Conservation (phyloP, 2,797 vertebrate genomes). For the Merluccius polli region DNA sequence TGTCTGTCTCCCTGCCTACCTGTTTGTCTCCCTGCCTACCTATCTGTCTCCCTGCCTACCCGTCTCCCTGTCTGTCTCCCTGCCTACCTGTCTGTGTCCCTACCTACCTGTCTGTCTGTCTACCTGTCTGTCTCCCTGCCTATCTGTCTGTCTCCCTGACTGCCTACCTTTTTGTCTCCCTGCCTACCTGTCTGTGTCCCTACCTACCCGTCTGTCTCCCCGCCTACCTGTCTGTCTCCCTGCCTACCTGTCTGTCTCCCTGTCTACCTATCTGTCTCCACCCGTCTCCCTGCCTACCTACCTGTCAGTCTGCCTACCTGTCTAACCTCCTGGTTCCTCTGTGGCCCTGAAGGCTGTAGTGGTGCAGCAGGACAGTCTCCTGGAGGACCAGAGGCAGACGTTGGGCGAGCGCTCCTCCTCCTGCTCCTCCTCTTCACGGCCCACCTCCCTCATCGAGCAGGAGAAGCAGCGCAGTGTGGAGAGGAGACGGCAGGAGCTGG, state of each 20-base stretch:
- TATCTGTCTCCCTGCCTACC: too few relatives aligned
- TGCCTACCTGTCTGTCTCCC: neutral
- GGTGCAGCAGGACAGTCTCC: conserved; percentile 92
- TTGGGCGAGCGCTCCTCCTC: conserved; percentile 73
- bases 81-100: neutral
- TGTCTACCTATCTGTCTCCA: too few relatives aligned
- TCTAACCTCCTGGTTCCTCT: conserved; percentile 3
- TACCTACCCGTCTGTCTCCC: neutral
- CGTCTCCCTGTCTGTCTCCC: neutral
- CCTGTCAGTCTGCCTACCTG: neutral
- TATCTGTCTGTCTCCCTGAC: neutral
- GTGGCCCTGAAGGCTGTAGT: conserved; percentile 79
- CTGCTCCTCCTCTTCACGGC: conserved; percentile 44
- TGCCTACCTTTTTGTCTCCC: neutral
- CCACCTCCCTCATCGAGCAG: conserved; percentile 85
- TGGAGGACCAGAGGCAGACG: conserved; percentile 90
- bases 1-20: too few relatives aligned
- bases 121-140: neutral
- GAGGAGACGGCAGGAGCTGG: conserved; percentile 92
- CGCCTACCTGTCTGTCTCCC: neutral
- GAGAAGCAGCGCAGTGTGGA: conserved; percentile 97
- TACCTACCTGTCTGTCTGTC: too few relatives aligned
- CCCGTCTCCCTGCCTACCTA: too few relatives aligned
- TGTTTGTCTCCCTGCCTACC: too few relatives aligned
- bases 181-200: neutral